Evolutionary conservation across 2,888 invertebrate species (phyloP), one percentile per base, ranked within the genome.

Genomic region (Cheilosia soror): DNA sequence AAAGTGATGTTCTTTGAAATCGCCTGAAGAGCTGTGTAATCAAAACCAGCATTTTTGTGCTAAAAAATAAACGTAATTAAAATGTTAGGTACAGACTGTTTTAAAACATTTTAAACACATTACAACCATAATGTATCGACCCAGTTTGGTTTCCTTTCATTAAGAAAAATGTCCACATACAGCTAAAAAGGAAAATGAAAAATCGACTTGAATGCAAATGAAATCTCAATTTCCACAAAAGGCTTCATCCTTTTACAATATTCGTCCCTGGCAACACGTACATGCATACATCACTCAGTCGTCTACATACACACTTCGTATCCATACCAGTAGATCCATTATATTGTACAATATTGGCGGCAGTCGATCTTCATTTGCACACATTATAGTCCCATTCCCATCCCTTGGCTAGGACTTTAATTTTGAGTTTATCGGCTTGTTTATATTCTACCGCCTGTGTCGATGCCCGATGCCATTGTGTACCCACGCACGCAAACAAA

Each of bases 281-380:
- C 37, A 4, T 37, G 11, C 37, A 11, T 11, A 37, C 11, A 37
- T 37, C 37, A 44, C 44, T n/a, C 15, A 33, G 2, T 1, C 33
- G 7, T 5, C 33, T 33, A 33, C 20, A 33, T 44, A 44, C 44
- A 15, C 5, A 13, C 44, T n/a, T n/a, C n/a, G n/a, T n/a, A n/a
- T n/a, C 13, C 49, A 0, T 11, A 25, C 20, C 11, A 20, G 9
- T 49, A 9, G 7, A 51, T 27, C 5, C 51, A 13, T 27, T 27
- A 51, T 51, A 25, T 51, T 51, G 27, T 51, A 60, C 40, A 44
- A 68, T 68, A 68, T 68, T 77, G 77, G 62, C 20, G 53, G 33
- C 68, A 77, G 77, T 77, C 37, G 77, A 77, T 77, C 60, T 68
- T 77, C 69, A 77, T 69, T 77, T 77, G 51, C 68, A 68, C 62